Base-by-base conservation (phyloP, 2,113 vertebrate genomes). In the Lophotis ruficrista region DNA sequence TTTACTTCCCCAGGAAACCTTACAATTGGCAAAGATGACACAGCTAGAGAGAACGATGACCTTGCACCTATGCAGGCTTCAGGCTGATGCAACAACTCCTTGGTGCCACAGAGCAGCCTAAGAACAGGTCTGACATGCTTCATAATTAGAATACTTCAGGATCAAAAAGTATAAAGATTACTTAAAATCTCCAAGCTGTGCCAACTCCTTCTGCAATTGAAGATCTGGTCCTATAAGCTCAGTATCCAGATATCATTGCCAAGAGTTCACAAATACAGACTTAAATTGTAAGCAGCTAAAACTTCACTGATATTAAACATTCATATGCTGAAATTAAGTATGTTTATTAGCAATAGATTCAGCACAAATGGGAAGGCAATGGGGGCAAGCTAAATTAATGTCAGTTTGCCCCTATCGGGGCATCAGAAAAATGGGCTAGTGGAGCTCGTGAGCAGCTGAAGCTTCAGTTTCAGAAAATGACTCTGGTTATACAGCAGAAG, bases 121-220 rank as follows among this genome's bases (percentile, higher is more conserved):
- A 92, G 88, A 96, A 96, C 96, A 86, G 76, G 96, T 96, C 47
- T 95, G 64, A 90, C 96, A 38, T 1, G 90, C 47, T 96, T 94
- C 68, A 51, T 87, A 93, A 96, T 92, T 90, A 93, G 56, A 86
- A 92, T 71, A 83, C 43, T 66, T 86, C 66, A 81, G 76, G 88
- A 96, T 86, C 72, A 93, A 81, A 80, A 96, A 95, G 75, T 65
- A 64, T 21, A 93, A 91, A 92, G 45, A 51, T 61, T 57, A 89
- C 30, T 87, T 83, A 72, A 97, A 97, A 73, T 87, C 50, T 38
- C 33, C 51, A 90, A 88, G 62, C 73, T 96, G 27, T 75, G 88
- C 48, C 53, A 95, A 10, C 47, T 85, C 61, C 41, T 90, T 72
- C 83, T 83, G 56, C 71, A 92, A 28, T 3, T 86, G 79, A 89